Evolutionary conservation across 2,888 invertebrate genomes (phyloP).

Genomic region (Apamea anceps): DNA sequence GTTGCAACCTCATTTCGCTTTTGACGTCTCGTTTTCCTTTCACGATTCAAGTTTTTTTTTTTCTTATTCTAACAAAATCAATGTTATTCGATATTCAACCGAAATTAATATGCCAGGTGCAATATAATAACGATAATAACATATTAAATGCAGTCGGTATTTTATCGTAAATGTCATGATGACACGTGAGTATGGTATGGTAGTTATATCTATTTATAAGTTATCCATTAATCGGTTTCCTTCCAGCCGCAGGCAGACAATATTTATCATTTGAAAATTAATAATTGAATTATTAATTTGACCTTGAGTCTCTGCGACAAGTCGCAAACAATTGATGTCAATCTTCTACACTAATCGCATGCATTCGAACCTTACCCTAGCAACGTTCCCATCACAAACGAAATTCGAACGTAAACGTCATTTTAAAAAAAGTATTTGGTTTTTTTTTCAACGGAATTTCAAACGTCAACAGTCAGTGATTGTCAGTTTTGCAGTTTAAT

Average conservation of each 20-base stretch:
- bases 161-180: constrained; percentile 36
- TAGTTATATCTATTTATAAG: constrained; percentile 10
- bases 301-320: constrained; percentile 51
- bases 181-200: constrained; percentile 18
- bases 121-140: neutral
- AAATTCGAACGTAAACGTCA: constrained; percentile 41
- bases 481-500: constrained; percentile 50
- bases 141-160: constrained; percentile 18
- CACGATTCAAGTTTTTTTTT: constrained; percentile 42
- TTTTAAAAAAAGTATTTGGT: constrained; percentile 13
- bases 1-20: constrained; percentile 55
- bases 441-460: constrained; percentile 41
- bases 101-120: constrained; percentile 10
- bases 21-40: constrained; percentile 52
- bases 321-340: constrained; percentile 23
- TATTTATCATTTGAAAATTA: constrained; percentile 22
- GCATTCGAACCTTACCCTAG: constrained; percentile 50
- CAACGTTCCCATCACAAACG: constrained; percentile 38
- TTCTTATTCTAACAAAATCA: constrained; percentile 33
- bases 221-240: constrained; percentile 34
- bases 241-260: neutral
- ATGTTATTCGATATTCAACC: constrained; percentile 12
- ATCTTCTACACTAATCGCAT: constrained; percentile 26
- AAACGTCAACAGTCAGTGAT: constrained; percentile 51
- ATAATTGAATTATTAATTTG: constrained; percentile 38